Evolutionary conservation across 2,888 invertebrate genomes (phyloP).

Genomic region (Alsophila aescularia): DNA sequence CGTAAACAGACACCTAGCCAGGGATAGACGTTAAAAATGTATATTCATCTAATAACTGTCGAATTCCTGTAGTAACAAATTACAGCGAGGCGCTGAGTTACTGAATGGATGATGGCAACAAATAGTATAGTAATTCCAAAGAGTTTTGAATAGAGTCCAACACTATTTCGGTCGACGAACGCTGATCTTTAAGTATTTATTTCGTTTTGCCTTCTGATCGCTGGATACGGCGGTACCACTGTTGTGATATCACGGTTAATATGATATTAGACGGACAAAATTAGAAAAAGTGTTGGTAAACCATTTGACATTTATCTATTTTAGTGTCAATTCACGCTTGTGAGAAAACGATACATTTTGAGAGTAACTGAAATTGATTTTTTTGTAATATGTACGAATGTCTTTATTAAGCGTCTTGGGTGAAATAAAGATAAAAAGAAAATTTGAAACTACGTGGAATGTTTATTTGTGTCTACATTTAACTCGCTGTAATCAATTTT

Average conservation of each 20-base stretch:
- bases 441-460: neutral
- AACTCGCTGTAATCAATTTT: constrained; percentile 19
- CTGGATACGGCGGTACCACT: constrained; percentile 58
- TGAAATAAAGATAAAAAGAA: constrained; percentile 14
- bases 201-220: constrained; percentile 67
- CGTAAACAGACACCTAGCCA: constrained; percentile 53
- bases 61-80: constrained; percentile 72
- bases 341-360: constrained; percentile 20
- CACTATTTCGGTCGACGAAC: constrained; percentile 77
- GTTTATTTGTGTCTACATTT: neutral
- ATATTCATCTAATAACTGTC: constrained; percentile 72
- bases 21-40: constrained; percentile 59
- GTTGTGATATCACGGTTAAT: constrained; percentile 27
- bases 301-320: constrained; percentile 35
- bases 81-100: constrained; percentile 73
- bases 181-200: constrained; percentile 73
- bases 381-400: constrained; percentile 18
- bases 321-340: constrained; percentile 28
- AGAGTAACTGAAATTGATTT: constrained; percentile 27
- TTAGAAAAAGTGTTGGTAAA: constrained; percentile 27
- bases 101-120: constrained; percentile 79
- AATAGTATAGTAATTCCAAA: constrained; percentile 81
- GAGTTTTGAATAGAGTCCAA: constrained; percentile 84
- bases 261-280: constrained; percentile 22
- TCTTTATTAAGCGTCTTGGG: constrained; percentile 17